phyloP scores from a whole-genome alignment of 2,888 invertebrate genomes.

The Tortrix viridana region DNA sequence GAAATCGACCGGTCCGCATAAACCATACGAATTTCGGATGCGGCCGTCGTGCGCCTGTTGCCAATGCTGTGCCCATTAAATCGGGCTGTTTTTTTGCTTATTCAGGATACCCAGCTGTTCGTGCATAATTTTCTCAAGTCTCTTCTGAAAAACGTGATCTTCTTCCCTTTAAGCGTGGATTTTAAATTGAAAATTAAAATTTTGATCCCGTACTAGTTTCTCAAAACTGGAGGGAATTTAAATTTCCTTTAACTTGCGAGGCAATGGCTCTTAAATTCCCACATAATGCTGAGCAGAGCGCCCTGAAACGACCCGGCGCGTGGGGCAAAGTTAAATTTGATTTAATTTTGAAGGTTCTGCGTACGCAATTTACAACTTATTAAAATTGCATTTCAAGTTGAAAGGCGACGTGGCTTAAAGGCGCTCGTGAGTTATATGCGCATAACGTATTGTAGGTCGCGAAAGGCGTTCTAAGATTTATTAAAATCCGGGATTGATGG shows the following conservation, averaged over 20 bases:
- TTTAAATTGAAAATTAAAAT: conserved; percentile 38
- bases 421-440: conserved; percentile 29
- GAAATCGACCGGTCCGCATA: conserved; percentile 64
- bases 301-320: conserved; percentile 37
- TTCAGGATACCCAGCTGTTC: conserved; percentile 45
- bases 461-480: conserved; percentile 14
- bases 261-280: conserved; percentile 39
- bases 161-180: conserved; percentile 27
- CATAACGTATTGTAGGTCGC: conserved; percentile 25
- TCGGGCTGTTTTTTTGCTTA: conserved; percentile 45
- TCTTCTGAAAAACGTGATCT: conserved; percentile 15
- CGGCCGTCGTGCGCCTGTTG: conserved; percentile 54
- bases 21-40: conserved; percentile 72
- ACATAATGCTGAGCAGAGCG: conserved; percentile 39
- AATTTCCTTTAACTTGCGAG: conserved; percentile 38
- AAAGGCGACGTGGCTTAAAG: conserved; percentile 31
- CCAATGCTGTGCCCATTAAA: conserved; percentile 60
- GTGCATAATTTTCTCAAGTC: conserved; percentile 15
- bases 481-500: conserved; percentile 28
- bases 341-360: conserved; percentile 38
- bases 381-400: conserved; percentile 37
- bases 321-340: conserved; percentile 38
- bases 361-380: conserved; percentile 39
- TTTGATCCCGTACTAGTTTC: conserved; percentile 37
- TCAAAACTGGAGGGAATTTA: conserved; percentile 37